phyloP scores from a whole-genome alignment of 1,140 invertebrate genomes.

The Formica selysi region DNA sequence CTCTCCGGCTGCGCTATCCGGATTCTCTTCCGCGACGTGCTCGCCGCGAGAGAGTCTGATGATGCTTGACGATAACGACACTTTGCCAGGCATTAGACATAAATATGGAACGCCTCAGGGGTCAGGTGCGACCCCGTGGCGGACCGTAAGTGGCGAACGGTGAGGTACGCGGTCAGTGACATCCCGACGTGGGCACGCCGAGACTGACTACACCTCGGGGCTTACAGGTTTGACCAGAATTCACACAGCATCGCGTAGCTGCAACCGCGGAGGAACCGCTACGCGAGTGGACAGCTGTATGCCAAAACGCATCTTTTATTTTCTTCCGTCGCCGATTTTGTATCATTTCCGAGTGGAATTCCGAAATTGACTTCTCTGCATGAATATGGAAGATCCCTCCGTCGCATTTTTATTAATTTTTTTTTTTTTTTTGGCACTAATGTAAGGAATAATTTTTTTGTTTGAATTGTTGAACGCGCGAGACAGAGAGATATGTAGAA shows the following conservation, averaged over 20 bases:
- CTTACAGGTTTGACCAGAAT: slow-evolving; percentile 85
- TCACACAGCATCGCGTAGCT: slow-evolving; percentile 73
- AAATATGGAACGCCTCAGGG: slow-evolving; percentile 76
- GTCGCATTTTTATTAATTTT: too few relatives aligned
- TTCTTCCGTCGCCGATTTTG: not conserved
- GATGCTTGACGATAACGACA: slow-evolving; percentile 73
- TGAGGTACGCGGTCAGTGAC: slow-evolving; percentile 81
- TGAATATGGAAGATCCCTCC: not conserved
- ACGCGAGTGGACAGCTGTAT: slow-evolving; percentile 63
- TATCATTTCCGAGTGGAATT: not conserved
- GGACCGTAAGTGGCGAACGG: slow-evolving; percentile 74
- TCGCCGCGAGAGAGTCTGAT: slow-evolving; percentile 11
- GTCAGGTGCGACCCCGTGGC: slow-evolving; percentile 72
- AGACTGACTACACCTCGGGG: slow-evolving; percentile 59
- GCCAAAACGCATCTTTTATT: slow-evolving; percentile 32
- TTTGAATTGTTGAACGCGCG: not conserved
- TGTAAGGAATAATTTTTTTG: not conserved
- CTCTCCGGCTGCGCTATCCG: slow-evolving; percentile 37
- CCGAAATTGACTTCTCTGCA: slow-evolving; percentile 8
- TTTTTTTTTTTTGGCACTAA: not conserved
- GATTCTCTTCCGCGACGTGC: slow-evolving; percentile 24
- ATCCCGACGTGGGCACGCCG: slow-evolving; percentile 68
- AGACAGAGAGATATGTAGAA: not conserved
- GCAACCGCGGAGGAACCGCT: slow-evolving; percentile 72
- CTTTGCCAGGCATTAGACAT: slow-evolving; percentile 71